Evolutionary conservation across 2,888 invertebrate genomes (phyloP).

Genomic region (Pristionchus mayeri): DNA sequence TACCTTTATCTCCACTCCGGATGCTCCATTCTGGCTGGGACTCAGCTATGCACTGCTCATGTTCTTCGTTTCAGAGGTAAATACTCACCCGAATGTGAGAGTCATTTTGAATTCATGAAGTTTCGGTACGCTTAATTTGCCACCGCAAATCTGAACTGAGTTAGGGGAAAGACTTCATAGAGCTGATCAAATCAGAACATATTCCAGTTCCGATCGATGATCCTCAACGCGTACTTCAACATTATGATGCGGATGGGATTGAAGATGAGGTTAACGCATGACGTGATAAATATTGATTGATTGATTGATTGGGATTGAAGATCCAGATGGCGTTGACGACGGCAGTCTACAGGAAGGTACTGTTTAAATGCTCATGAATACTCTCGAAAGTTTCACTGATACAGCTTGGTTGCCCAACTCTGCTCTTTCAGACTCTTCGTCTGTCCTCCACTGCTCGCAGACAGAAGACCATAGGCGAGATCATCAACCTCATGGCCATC

Average conservation of each 20-base stretch:
- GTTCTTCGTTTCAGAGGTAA: slow-evolving; percentile 66
- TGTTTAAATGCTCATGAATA: neutral
- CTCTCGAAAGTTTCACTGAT: too few relatives aligned
- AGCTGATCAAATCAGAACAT: too few relatives aligned
- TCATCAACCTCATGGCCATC: neutral
- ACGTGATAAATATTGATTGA: too few relatives aligned
- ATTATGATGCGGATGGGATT: slow-evolving; percentile 78
- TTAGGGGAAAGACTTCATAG: too few relatives aligned
- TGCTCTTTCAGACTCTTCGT: neutral
- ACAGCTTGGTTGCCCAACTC: too few relatives aligned
- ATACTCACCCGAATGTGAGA: neutral
- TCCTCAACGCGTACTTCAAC: slow-evolving; percentile 79
- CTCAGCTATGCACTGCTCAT: slow-evolving; percentile 74
- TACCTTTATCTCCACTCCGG: slow-evolving; percentile 71
- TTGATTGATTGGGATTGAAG: too few relatives aligned
- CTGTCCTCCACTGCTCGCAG: neutral
- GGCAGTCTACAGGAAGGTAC: slow-evolving; percentile 78
- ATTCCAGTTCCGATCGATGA: slow-evolving; percentile 77
- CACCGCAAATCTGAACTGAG: too few relatives aligned
- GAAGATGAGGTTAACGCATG: too few relatives aligned
- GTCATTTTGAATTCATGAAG: too few relatives aligned
- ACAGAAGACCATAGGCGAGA: neutral
- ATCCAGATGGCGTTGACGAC: slow-evolving; percentile 78
- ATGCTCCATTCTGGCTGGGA: slow-evolving; percentile 71
- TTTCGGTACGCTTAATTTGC: too few relatives aligned